Evolutionary conservation across 2,113 vertebrate species (phyloP).

Genomic region (Probosciger aterrimus): DNA sequence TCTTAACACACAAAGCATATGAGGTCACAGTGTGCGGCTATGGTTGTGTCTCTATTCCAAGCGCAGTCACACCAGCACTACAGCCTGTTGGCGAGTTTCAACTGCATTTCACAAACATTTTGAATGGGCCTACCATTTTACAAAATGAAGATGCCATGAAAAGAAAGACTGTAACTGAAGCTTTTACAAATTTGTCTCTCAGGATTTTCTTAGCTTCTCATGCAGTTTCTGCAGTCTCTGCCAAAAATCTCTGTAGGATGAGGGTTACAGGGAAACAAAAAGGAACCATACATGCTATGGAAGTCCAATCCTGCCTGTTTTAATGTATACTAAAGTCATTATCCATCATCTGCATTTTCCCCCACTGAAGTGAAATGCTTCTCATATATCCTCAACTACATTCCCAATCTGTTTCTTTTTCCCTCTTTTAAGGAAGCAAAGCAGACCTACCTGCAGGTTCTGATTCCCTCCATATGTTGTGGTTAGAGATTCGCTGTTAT

Average conservation of each 20-base stretch:
- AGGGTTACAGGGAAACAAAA: not conserved
- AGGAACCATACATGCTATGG: not conserved
- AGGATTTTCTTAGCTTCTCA: not conserved
- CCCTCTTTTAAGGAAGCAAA: not conserved
- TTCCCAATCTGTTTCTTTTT: not conserved
- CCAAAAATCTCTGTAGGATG: not conserved
- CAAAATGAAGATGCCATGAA: not conserved
- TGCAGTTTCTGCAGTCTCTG: not conserved
- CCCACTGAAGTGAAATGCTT: not conserved
- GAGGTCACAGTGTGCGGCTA: accelerated
- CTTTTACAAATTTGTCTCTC: not conserved
- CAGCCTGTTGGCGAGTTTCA: not conserved
- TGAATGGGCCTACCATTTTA: not conserved
- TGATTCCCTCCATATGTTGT: not conserved
- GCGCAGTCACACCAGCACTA: accelerated
- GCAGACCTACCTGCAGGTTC: not conserved
- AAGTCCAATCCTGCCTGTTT: not conserved
- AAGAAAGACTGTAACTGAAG: not conserved
- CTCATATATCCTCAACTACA: not conserved
- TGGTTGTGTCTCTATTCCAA: not conserved
- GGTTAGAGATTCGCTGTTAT: not conserved
- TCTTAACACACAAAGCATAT: not conserved
- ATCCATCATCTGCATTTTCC: not conserved
- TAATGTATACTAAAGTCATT: not conserved
- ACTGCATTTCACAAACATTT: not conserved